phyloP scores from a whole-genome alignment of 2,113 vertebrate species.

The Daboia siamensis region DNA sequence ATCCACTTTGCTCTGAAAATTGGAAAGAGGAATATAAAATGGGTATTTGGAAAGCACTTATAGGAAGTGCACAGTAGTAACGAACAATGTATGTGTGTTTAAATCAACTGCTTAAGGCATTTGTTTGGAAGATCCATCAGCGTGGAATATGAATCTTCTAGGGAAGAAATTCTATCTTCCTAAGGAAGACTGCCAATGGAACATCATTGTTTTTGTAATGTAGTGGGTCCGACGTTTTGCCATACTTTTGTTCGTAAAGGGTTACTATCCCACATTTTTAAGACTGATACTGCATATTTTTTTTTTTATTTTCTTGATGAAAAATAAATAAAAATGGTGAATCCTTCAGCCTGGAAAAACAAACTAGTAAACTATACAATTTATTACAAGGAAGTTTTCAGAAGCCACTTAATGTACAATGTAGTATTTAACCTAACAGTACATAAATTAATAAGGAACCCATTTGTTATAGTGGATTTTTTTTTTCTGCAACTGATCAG shows the following conservation, averaged over 20 bases:
- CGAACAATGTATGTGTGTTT: neutral
- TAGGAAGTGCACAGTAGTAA: neutral
- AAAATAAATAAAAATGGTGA: neutral
- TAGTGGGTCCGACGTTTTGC: too few relatives aligned
- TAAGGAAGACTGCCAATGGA: neutral
- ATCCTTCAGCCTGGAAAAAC: neutral
- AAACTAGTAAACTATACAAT: neutral
- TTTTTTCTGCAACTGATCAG: constrained; percentile 26
- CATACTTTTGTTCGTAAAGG: neutral
- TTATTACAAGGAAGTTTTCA: neutral
- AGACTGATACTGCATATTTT: neutral
- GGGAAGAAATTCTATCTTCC: neutral
- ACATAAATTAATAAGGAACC: constrained; percentile 43
- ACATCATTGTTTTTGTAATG: too few relatives aligned
- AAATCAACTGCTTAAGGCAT: neutral
- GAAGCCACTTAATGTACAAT: constrained; percentile 3
- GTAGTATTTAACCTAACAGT: constrained; percentile 32
- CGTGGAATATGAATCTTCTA: neutral
- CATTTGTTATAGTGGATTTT: constrained; percentile 37
- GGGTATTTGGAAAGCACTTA: neutral
- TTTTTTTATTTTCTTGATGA: neutral
- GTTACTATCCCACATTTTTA: neutral
- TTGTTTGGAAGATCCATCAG: neutral
- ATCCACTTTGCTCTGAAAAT: neutral
- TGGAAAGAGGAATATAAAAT: neutral